These are phyloP conservation scores for Tethya wilhelma DNA, from an alignment of 37 sponge, comb jelly and placozoan species.

Conservation along the genomic window DNA sequence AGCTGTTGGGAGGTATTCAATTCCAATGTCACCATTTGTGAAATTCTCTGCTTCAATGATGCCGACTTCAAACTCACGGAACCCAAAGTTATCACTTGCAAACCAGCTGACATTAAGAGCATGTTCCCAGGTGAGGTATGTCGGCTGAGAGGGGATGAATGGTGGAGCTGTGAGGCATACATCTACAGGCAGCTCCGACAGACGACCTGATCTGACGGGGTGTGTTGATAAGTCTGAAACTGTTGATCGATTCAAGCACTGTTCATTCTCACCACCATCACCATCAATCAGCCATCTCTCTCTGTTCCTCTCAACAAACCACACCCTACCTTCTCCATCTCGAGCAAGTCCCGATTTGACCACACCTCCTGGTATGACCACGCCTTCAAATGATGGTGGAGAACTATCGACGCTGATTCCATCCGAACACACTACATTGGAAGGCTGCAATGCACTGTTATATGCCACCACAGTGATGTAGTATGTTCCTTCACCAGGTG, in stretches of 20 bases:
- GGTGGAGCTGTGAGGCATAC: slow-evolving; percentile 18
- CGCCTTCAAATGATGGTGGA: slow-evolving; percentile 50
- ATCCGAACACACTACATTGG: slow-evolving; percentile 77
- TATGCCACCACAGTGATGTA: slow-evolving; percentile 73
- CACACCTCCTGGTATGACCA: slow-evolving; percentile 41
- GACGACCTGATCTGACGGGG: slow-evolving; percentile 20
- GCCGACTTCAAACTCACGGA: slow-evolving; percentile 63
- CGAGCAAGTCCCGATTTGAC: slow-evolving; percentile 27
- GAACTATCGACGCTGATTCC: slow-evolving; percentile 70
- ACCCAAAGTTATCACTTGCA: slow-evolving; percentile 58
- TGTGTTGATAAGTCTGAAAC: slow-evolving; percentile 11
- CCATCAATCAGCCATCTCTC: slow-evolving; percentile 16
- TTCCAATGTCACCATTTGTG: background rate
- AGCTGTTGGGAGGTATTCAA: slow-evolving; percentile 22
- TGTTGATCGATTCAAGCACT: background rate
- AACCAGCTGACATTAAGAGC: slow-evolving; percentile 70
- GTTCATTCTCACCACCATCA: background rate
- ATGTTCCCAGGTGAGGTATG: slow-evolving; percentile 19
- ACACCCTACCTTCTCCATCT: slow-evolving; percentile 14
- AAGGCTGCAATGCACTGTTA: slow-evolving; percentile 62
- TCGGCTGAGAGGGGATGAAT: slow-evolving; percentile 13
- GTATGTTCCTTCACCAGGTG: slow-evolving; percentile 60
- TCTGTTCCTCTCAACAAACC: slow-evolving; percentile 40
- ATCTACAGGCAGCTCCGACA: slow-evolving; percentile 9
- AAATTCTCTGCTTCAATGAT: slow-evolving; percentile 15